Base-by-base conservation (phyloP, 2,888 invertebrate species). In the Eristalis pertinax region DNA sequence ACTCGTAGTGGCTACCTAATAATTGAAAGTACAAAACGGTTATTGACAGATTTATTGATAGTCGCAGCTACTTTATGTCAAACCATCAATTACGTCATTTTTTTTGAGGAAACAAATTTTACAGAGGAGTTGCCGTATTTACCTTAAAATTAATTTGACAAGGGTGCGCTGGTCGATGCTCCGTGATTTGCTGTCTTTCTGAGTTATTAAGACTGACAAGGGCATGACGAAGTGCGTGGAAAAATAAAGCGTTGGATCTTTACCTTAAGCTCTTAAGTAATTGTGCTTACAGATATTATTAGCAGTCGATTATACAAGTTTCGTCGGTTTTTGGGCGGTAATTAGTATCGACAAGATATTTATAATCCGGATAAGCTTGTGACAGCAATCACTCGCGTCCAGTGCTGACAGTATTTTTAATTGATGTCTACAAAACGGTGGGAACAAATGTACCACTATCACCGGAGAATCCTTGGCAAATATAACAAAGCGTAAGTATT, bases 81-180 rank as follows among this genome's bases (percentile, higher is more conserved):
- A 75, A 70, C 43, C 80, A 75, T 84, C 84, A 70, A 72, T 84
- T 81, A 72, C 81, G 67, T 29, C 26, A 75, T 60, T 74, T 70
- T 74, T 70, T 84, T 29, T 11, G 74, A 8, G 26, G 19, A 62
- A 58, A 58, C 11, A 73, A 67, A 70, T 74, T 67, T 58, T 56
- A 76, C 75, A 76, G 19, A 19, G 24, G 26, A 64, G 43, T 67
- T 32, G 24, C 56, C 62, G 35, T 83, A 79, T 75, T 80, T 84
- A 75, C 70, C 41, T 84, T 81, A 62, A 19, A 62, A 84, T 67
- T 76, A 65, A 67, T 76, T 72, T 76, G 81, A 81, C 70, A 76
- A 73, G 84, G 84, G 84, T 76, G 58, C n/a, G 24, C 0, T 15
- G 19, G 32, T 29, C 38, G 38, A 68, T 22, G 75, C 43, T 65